Base-by-base conservation (phyloP, 2,888 invertebrate species). In the Dolichomitus sp. region DNA sequence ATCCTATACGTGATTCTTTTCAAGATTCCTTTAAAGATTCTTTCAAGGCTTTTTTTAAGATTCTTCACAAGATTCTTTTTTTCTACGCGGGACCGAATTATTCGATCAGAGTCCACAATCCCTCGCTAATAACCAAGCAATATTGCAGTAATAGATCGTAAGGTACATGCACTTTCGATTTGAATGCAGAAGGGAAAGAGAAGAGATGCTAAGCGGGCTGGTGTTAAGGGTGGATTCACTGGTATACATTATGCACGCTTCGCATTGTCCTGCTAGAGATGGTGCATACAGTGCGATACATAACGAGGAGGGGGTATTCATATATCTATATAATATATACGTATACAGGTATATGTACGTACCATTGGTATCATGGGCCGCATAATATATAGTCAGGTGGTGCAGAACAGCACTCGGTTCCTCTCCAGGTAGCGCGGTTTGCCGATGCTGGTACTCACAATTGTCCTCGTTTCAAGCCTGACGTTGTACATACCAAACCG, bases 391-490 rank as follows among this genome's bases (percentile, higher is more conserved):
- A 65, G 30, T 72, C 57, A 50, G 45, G 72, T 65, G 69, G 27
- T 65, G 52, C 45, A 68, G 52, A 77, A 54, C 68, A 77, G 50
- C 61, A 68, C 61, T 77, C 52, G 45, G 52, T 73, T 73, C 63
- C 77, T 81, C 68, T 77, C 33, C 77, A 54, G 68, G 61, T 57
- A 65, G 48, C 57, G 65, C 48, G 69, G 61, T 72, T 81, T 68
- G 66, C 68, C 59, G 72, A 77, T 70, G 45, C 72, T 54, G 52
- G 52, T 77, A 77, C 77, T 77, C 77, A 45, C 54, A 73, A 81
- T 77, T 76, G 76, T 76, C 72, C 76, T 72, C 76, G 50, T 76
- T 72, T 61, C 66, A 50, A 57, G 12, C 54, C 66, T 50, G 52
- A 57, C 50, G 59, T 30, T 72, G 65, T 42, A 50, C 52, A 66